A percentile compares a stretch with the other conserved stretches of the same genome.
These are phyloP conservation scores for Dascillus cervinus DNA, from an alignment of 2,888 invertebrate species.

Conservation along the genomic window DNA sequence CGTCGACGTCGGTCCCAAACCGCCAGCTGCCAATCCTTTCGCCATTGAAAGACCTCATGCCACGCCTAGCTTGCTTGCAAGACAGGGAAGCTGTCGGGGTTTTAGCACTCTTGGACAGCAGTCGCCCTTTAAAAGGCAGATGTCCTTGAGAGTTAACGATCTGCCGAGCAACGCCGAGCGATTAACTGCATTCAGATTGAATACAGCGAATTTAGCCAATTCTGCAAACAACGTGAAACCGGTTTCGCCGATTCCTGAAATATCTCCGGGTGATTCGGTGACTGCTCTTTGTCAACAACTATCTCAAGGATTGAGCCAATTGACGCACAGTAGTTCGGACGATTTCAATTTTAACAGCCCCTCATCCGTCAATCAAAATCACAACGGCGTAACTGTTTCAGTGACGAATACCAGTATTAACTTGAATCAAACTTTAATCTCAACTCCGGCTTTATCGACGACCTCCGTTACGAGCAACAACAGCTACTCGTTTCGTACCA, in stretches of 20 bases:
- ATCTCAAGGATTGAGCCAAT: conserved; percentile 57
- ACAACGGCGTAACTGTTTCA: conserved; percentile 43
- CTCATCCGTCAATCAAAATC: conserved; percentile 49
- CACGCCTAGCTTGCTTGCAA: conserved; percentile 85
- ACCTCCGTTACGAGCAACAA: conserved; percentile 21
- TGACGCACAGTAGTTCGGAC: conserved; percentile 52
- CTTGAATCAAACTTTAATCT: conserved; percentile 28
- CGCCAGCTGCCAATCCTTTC: conserved; percentile 76
- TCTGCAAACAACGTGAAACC: conserved; percentile 28
- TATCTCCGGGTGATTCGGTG: conserved; percentile 61
- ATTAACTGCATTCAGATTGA: conserved; percentile 42
- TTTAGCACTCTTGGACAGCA: conserved; percentile 71
- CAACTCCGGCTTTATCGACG: conserved; percentile 22
- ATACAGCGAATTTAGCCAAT: conserved; percentile 23
- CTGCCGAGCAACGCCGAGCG: conserved; percentile 92
- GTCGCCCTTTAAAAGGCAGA: conserved; percentile 92
- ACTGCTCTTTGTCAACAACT: conserved; percentile 70
- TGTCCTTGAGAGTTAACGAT: conserved; percentile 90
- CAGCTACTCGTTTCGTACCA: conserved; percentile 11
- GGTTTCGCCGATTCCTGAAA: conserved; percentile 73
- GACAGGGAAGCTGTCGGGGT: conserved; percentile 92
- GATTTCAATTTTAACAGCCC: conserved; percentile 52
- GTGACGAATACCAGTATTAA: conserved; percentile 35
- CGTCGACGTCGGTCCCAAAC: conserved; percentile 26
- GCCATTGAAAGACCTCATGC: conserved; percentile 95